A percentile compares a stretch with the other conserved stretches of the same genome.
Evolutionary conservation across 1,140 invertebrate species (phyloP).

Genomic region (Physella acuta): DNA sequence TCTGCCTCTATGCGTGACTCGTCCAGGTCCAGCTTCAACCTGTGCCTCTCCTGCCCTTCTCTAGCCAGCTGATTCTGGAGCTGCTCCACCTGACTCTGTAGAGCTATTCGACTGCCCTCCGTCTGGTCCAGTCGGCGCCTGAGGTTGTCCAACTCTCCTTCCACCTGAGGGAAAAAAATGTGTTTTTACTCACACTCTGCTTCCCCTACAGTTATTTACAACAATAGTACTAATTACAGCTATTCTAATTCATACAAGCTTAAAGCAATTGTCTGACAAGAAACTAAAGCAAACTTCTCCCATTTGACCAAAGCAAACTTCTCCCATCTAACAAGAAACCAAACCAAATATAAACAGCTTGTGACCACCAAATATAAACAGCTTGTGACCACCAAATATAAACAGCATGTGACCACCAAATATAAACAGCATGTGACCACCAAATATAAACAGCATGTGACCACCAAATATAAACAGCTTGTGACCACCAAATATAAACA

Average conservation of each 20-base stretch:
- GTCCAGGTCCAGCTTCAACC: slow-evolving; percentile 40
- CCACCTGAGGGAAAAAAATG: slow-evolving; percentile 35
- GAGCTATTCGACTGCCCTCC: slow-evolving; percentile 49
- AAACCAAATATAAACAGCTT: too few species aligned
- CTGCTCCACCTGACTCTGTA: slow-evolving; percentile 52
- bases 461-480: too few species aligned
- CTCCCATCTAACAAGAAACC: too few species aligned
- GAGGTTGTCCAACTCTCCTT: slow-evolving; percentile 49
- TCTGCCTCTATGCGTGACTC: slow-evolving; percentile 48
- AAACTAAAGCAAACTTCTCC: too few species aligned
- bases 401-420: too few species aligned
- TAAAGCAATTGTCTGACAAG: background rate
- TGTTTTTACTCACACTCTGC: background rate
- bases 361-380: too few species aligned
- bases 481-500: too few species aligned
- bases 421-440: too few species aligned
- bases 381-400: too few species aligned
- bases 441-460: too few species aligned
- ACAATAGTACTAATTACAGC: background rate
- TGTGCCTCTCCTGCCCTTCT: slow-evolving; percentile 43
- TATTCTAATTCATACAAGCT: background rate
- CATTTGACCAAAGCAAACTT: too few species aligned
- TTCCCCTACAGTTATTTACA: background rate
- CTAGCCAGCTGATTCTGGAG: slow-evolving; percentile 44
- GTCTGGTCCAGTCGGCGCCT: slow-evolving; percentile 51